Percentiles rank a stretch among this genome's conserved stretches.
Evolutionary conservation across 2,113 vertebrate species (phyloP).

Genomic region (Sebastes schlegelii): DNA sequence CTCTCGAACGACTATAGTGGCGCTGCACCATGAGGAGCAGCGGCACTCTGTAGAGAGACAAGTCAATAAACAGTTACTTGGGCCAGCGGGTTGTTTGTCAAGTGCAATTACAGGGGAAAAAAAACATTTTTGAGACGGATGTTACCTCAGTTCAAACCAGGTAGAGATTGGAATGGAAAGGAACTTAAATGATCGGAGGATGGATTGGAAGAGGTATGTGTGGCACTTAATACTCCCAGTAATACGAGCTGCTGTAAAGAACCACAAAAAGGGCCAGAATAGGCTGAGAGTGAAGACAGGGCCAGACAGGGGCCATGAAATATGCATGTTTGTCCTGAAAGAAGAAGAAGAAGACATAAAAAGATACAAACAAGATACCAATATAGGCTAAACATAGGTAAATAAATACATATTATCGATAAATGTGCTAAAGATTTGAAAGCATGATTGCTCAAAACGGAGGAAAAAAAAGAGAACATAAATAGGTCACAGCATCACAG

Average conservation of each 20-base stretch:
- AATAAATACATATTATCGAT: background rate
- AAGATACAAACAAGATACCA: slow-evolving; percentile 9
- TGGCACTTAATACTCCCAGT: slow-evolving; percentile 23
- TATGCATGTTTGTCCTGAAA: slow-evolving; percentile 38
- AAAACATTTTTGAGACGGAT: slow-evolving; percentile 57
- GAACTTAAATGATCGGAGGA: slow-evolving; percentile 34
- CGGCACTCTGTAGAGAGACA: slow-evolving; percentile 49
- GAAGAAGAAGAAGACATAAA: slow-evolving; percentile 1
- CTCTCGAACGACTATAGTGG: slow-evolving; percentile 47
- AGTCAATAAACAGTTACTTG: slow-evolving; percentile 74
- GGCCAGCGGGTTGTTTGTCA: slow-evolving; percentile 69
- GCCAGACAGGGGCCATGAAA: slow-evolving; percentile 41
- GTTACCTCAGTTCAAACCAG: slow-evolving; percentile 51
- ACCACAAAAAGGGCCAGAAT: slow-evolving; percentile 19
- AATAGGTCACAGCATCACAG: slow-evolving; percentile 23
- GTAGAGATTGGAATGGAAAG: slow-evolving; percentile 42
- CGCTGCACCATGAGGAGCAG: slow-evolving; percentile 35
- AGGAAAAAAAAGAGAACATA: background rate
- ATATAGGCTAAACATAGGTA: slow-evolving; percentile 14
- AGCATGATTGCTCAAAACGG: background rate
- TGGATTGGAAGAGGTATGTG: slow-evolving; percentile 32
- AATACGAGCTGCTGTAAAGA: slow-evolving; percentile 30
- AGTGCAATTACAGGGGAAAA: slow-evolving; percentile 61
- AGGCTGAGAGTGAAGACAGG: slow-evolving; percentile 4
- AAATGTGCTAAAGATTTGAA: background rate